Base-by-base conservation (phyloP, 2,888 invertebrate species). In the Agonopterix alstromeriana region DNA sequence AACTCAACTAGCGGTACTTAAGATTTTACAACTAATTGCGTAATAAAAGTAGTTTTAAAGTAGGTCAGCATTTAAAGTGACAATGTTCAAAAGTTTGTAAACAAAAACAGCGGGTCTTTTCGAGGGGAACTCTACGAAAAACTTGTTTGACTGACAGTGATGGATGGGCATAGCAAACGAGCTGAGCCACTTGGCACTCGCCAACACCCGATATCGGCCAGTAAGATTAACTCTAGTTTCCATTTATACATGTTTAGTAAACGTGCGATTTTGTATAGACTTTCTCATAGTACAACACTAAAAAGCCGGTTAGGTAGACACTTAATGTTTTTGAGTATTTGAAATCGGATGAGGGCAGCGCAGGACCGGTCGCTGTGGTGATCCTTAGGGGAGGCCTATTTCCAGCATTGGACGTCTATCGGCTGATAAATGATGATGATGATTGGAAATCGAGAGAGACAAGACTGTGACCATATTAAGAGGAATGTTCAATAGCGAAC, bases 111-210 rank as follows among this genome's bases (percentile, higher is more conserved):
- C 69, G 3, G 43, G 68, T 69, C 67, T 68, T 73, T 70, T 77
- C 73, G 68, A 71, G 70, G 74, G 70, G 67, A 73, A 74, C 77
- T 74, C 73, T 70, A 67, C 73, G 78, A 83, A 87, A 86, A 86
- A 84, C 82, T 85, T 81, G 76, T 63, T 73, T 62, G 53, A 53
- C 55, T 78, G 87, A 85, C 86, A 71, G 72, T 87, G 87, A 87
- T 86, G 76, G 83, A 87, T 87, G 85, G 67, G 70, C 63, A 61
- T 62, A 63, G 67, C 71, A 64, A 69, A 66, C 64, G 70, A 67
- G 72, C 74, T 59, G 65, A 69, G 42, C 14, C n/a, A n/a, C n/a
- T n/a, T n/a, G n/a, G 46, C 11, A 27, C 36, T 69, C n/a, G 70
- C 63, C 64, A 61, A 63, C 69, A 58, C 14, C 12, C 36, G 36